Base-by-base conservation (phyloP, 2,888 invertebrate genomes). In the Silvanus unidentatus region DNA sequence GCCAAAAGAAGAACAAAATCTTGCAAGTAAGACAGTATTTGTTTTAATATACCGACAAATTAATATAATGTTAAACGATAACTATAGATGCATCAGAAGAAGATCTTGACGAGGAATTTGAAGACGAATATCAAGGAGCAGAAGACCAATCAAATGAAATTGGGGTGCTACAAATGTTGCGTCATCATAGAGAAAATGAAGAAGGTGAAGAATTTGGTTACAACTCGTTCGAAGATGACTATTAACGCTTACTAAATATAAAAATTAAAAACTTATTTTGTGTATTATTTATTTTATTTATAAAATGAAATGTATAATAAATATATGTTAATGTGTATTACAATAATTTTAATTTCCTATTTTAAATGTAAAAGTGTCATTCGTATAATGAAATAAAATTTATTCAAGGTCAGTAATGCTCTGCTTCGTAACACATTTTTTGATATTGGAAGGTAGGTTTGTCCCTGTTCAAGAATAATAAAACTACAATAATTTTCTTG, bases 181-280 rank as follows among this genome's bases (percentile, higher is more conserved):
- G 71, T 34, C 71, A 73, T 29, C 82, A 82, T 55, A 77, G 79
- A 44, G 75, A 76, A n/a, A 80, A 79, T 12, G 79, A 80, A 13
- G 81, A 82, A 16, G 79, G 79, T 6, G 80, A 53, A 12, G 59
- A 62, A 43, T 84, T 82, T 54, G 83, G 77, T 50, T 75, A 70
- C 40, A 73, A 74, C 49, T 37, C 13, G 4, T 37, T 15, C n/a
- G 37, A 37, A 16, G 37, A 37, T 15, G 37, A 37, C 4, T 37
- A 37, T 16, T 37, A 37, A 32, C 3, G 3, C 4, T 32, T 12
- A 5, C 11, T 4, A 5, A 12, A 15, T 37, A 15, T 6, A 32
- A 15, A 6, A n/a, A 15, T 15, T 37, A 9, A 5, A 3, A 15
- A 15, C 16, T 9, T n/a, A n/a, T n/a, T 16, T 16, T 37, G 37